Conservation (phyloP, 2,888 invertebrate species). For the Vanessa cardui region DNA sequence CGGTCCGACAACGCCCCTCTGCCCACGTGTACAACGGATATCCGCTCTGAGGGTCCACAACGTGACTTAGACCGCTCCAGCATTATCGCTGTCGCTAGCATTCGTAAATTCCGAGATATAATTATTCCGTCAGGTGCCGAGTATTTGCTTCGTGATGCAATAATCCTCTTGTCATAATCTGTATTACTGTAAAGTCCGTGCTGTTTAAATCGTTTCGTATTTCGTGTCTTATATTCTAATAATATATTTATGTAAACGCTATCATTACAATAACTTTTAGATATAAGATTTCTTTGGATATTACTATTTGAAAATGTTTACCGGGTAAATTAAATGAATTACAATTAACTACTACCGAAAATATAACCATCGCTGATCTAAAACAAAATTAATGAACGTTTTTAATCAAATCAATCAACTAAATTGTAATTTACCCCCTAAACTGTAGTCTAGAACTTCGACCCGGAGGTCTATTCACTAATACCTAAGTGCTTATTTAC, state of each 20-base stretch:
- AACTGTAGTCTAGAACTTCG: not conserved
- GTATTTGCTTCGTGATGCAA: not conserved
- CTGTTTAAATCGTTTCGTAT: not conserved
- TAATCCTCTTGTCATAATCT: not conserved
- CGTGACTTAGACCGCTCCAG: not conserved
- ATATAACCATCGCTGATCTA: not conserved
- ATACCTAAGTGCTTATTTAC: not conserved
- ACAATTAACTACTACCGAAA: not conserved
- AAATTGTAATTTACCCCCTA: not conserved
- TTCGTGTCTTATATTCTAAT: conserved; percentile 4
- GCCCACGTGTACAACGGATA: not conserved
- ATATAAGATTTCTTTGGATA: conserved; percentile 8
- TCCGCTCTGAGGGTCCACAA: too few species aligned
- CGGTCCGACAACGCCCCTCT: not conserved
- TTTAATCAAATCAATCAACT: not conserved
- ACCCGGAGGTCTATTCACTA: not conserved
- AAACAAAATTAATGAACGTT: not conserved
- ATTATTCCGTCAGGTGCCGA: not conserved
- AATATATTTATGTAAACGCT: not conserved
- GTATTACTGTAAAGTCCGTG: conserved; percentile 3
- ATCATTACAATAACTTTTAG: not conserved
- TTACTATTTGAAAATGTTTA: not conserved
- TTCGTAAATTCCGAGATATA: not conserved
- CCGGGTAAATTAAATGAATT: not conserved
- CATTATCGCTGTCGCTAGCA: too few species aligned